A percentile compares a stretch with the other conserved stretches of the same genome.
phyloP scores from a whole-genome alignment of 1,140 invertebrate species.

The Tribolium castaneum region DNA sequence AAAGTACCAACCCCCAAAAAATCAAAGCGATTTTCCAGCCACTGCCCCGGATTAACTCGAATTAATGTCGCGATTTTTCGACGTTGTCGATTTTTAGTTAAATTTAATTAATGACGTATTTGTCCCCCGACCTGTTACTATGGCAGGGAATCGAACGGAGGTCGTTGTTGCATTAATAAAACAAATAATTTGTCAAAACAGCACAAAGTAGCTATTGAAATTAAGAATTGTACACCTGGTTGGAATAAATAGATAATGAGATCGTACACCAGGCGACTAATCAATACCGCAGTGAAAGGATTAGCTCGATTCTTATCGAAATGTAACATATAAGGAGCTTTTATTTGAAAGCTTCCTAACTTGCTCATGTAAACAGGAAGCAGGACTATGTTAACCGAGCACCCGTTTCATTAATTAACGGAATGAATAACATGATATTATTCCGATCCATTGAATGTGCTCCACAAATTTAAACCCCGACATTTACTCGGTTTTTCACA shows the following conservation, averaged over 20 bases:
- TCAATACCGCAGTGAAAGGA: background rate
- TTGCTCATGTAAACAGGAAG: background rate
- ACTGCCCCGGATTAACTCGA: slow-evolving; percentile 4
- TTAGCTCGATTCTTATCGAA: background rate
- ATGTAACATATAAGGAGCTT: background rate
- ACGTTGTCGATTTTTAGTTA: background rate
- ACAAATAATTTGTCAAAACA: slow-evolving; percentile 3
- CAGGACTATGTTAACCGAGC: background rate
- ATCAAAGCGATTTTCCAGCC: slow-evolving; percentile 19
- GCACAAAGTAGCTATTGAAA: background rate
- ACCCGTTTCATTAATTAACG: background rate
- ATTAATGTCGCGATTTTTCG: background rate
- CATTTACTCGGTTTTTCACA: background rate
- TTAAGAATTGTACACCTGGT: background rate
- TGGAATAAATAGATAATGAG: background rate
- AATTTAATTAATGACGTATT: slow-evolving; percentile 16
- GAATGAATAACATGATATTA: background rate
- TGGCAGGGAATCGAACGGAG: background rate
- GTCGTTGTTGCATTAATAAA: slow-evolving; percentile 4
- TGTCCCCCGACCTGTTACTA: background rate
- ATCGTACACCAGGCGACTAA: background rate
- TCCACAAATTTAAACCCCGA: background rate
- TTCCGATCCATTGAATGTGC: background rate
- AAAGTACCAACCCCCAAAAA: background rate
- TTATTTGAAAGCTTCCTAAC: background rate